Percentiles rank a stretch among this genome's conserved stretches.
Evolutionary conservation across 2,113 vertebrate species (phyloP).

Genomic region (Serranochromis macrocephalus): DNA sequence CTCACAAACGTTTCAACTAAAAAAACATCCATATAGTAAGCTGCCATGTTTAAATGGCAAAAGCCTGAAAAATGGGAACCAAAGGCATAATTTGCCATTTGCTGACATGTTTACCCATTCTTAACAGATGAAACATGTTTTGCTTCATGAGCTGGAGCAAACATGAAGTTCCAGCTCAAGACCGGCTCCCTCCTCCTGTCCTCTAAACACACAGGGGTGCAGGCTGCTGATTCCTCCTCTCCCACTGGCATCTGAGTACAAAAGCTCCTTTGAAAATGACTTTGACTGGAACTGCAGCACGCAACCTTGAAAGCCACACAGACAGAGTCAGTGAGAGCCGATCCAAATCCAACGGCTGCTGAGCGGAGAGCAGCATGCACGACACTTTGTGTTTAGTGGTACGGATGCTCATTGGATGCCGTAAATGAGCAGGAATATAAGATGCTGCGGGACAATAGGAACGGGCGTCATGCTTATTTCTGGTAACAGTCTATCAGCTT

Average conservation of each 20-base stretch:
- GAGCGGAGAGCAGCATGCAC: not conserved
- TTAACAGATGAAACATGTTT: not conserved
- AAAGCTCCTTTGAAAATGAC: conserved; percentile 13
- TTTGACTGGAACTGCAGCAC: not conserved
- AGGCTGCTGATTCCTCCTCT: not conserved
- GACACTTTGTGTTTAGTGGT: not conserved
- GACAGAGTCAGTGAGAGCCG: not conserved
- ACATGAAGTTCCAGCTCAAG: conserved; percentile 11
- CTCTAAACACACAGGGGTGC: not conserved
- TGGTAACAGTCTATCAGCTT: not conserved
- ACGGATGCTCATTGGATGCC: not conserved
- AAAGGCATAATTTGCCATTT: not conserved
- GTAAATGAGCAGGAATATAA: not conserved
- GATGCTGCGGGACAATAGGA: not conserved
- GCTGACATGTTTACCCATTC: not conserved
- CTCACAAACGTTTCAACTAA: not conserved
- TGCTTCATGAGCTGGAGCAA: conserved; percentile 2
- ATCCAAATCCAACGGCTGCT: not conserved
- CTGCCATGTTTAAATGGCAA: not conserved
- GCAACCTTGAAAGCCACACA: not conserved
- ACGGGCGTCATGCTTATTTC: not conserved
- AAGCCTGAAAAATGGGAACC: not conserved
- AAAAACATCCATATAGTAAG: not conserved
- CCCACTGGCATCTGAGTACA: not conserved
- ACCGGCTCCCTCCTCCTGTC: not conserved